Evolutionary conservation across 1,140 invertebrate species (phyloP).

Genomic region (Zeugodacus cucurbitae): DNA sequence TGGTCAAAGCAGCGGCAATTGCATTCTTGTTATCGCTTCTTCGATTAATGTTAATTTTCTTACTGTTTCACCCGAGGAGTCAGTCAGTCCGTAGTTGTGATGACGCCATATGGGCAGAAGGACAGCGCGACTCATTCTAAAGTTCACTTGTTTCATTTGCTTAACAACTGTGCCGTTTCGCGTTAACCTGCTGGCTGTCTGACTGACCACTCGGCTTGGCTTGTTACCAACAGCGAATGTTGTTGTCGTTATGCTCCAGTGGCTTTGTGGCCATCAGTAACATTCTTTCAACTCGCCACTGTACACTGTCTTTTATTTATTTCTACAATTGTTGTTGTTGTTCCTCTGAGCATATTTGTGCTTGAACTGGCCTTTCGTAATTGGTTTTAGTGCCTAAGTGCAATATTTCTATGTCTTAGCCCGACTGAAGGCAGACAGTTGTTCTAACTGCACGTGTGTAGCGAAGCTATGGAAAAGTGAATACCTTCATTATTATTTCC

Average conservation of each 20-base stretch:
- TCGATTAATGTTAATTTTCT: not conserved
- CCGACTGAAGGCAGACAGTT: not conserved
- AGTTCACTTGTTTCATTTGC: not conserved
- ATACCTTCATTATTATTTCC: not conserved
- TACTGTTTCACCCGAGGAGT: not conserved
- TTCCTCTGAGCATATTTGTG: not conserved
- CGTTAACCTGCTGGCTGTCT: not conserved
- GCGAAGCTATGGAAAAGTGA: not conserved
- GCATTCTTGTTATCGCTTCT: not conserved
- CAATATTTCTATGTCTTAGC: not conserved
- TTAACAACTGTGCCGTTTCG: not conserved
- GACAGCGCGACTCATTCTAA: not conserved
- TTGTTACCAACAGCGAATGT: not conserved
- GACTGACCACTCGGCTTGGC: not conserved
- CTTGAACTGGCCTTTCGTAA: constrained; percentile 4
- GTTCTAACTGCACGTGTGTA: not conserved
- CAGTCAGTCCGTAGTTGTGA: not conserved
- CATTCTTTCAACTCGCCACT: constrained; percentile 26
- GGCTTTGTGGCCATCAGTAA: constrained; percentile 7
- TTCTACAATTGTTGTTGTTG: not conserved
- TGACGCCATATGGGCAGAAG: constrained; percentile 12
- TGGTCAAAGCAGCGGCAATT: not conserved
- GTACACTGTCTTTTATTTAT: not conserved
- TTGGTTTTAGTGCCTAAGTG: not conserved
- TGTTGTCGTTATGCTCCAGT: not conserved